Base-by-base conservation (phyloP, 2,113 vertebrate species). In the Microcebus tavaratra region DNA sequence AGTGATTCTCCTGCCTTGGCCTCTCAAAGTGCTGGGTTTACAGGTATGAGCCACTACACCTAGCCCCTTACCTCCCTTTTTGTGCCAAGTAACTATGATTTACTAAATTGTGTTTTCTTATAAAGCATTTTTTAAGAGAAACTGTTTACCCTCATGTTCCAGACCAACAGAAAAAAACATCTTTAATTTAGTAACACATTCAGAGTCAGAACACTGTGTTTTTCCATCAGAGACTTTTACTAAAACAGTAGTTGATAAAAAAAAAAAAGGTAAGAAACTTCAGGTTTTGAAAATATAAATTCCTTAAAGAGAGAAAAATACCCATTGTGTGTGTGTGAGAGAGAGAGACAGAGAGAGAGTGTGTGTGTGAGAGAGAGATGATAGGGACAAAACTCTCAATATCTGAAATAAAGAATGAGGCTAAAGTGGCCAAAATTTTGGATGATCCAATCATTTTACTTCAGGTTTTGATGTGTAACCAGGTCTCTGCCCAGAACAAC, bases 261-360 rank as follows among this genome's bases (percentile, higher is more conserved):
- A 27, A 63, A 96, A 70, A 55, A 36, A n/a, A n/a, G n/a, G 53
- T 23, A 92, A 34, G 25, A 76, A 80, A 27, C 18, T 83, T 91
- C 55, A 12, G 53, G 10, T 55, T 94, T 92, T 80, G 23, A 86
- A 94, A 91, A 67, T 63, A 63, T 45, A 89, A 70, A 86, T 94
- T 85, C 3, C 34, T 88, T 79, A 80, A 59, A 83, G 14, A 73
- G 67, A 53, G 83, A 34, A 63, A 48, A 3, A 23, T 76, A 84
- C 20, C 45, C 42, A 59, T 59, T n/a, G 55, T 57, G 55, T 75
- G 68, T n/a, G 78, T 25, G 36, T 6, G 53, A 18, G 53, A 6
- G 53, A 68, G 20, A 25, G 6, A 61, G 57, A 70, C 21, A 72
- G 39, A 36, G 31, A 65, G 50, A 76, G 20, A 12, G 48, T 48